Base-by-base conservation (phyloP, 2,797 vertebrate species). In the Otolemur crassicaudatus region DNA sequence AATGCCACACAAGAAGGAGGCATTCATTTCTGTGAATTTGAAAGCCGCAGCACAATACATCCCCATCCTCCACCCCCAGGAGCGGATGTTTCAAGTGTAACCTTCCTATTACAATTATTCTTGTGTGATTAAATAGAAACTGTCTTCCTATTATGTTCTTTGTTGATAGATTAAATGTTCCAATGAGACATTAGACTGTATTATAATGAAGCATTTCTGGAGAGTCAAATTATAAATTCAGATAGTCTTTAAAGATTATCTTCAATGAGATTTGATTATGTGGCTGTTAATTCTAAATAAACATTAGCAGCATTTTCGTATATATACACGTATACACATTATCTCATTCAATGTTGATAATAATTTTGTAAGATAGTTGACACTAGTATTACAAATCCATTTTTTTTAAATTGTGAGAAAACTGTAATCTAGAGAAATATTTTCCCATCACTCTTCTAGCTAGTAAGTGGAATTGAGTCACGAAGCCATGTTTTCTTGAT, bases 121-220 rank as follows among this genome's bases (percentile, higher is more conserved):
- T 92, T 96, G 93, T 87, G 37, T 97, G 96, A 97, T 97, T 96
- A 97, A 96, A 97, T 97, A 97, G 91, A 95, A 92, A 88, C 87
- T 89, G 82, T 95, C 88, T 84, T 83, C 84, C 82, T 90, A 17
- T 91, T 97, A 87, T 77, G 90, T 80, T 97, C 95, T 98, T 96
- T 96, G 90, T 97, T 92, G 94, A 91, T 96, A 86, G 94, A 97
- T 95, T 97, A 96, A 96, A 81, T 86, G 90, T 96, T 96, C 92
- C 93, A 92, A 43, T 79, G 94, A 97, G 93, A 97, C 82, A 67
- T 94, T 97, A 81, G 83, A 67, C 80, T 81, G 76, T 79, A 73
- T 91, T 92, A 77, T 91, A 95, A 95, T 37, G 43, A 97, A 96
- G 34, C 82, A 87, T 97, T 95, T 96, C 75, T 92, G 58, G 90